Evolutionary conservation across 2,113 vertebrate species (phyloP).

Genomic region (Xenopus laevis): DNA sequence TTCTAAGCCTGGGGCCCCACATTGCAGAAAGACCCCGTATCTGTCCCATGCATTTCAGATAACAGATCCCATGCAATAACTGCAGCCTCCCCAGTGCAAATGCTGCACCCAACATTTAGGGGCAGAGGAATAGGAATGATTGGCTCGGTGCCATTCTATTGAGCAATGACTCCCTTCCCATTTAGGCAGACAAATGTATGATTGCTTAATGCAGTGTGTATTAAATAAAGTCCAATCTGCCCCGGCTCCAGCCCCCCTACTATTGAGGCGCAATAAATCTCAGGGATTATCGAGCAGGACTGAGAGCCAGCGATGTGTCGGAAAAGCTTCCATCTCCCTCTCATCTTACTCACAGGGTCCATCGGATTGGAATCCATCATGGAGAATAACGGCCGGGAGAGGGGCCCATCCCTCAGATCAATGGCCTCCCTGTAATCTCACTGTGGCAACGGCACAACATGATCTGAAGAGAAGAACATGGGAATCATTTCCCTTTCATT

Average conservation of each 20-base stretch:
- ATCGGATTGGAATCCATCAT: not conserved
- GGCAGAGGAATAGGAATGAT: not conserved
- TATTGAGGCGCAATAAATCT: slow-evolving; percentile 27
- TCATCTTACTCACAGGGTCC: slow-evolving; percentile 4
- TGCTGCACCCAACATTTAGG: too few relatives aligned
- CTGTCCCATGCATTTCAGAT: too few relatives aligned
- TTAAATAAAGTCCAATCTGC: slow-evolving; percentile 37
- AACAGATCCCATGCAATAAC: too few relatives aligned
- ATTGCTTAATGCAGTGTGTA: slow-evolving; percentile 34
- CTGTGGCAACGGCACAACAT: too few relatives aligned
- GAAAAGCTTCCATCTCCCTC: slow-evolving; percentile 4
- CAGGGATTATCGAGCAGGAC: slow-evolving; percentile 34
- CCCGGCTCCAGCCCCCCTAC: slow-evolving; percentile 9
- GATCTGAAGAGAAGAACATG: too few relatives aligned
- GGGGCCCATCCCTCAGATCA: not conserved
- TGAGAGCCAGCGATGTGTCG: slow-evolving; percentile 17
- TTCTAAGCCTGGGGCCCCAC: too few relatives aligned
- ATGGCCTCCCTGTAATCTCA: not conserved
- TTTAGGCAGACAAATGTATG: slow-evolving; percentile 29
- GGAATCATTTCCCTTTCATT: too few relatives aligned
- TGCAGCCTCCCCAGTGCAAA: too few relatives aligned
- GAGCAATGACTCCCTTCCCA: not conserved
- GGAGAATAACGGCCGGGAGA: not conserved
- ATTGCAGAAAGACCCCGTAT: too few relatives aligned
- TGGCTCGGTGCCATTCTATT: too few relatives aligned